Base-by-base conservation (phyloP, 92 coral and sea anemone species). In the Zoanthus sociatus region DNA sequence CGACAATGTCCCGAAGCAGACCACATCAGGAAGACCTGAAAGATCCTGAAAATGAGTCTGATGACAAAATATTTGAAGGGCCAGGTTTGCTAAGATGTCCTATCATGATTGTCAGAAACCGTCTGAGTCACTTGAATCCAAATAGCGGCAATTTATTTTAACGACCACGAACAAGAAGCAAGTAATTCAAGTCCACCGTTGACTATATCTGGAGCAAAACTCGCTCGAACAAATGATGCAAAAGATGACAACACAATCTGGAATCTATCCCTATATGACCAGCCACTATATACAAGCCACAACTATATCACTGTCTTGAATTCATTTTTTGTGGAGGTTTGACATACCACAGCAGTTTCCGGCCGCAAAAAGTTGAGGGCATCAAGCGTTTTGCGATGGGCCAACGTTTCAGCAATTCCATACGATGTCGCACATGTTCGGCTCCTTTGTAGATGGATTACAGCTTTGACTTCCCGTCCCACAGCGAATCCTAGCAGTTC, bases 221-320 rank as follows among this genome's bases (percentile, higher is more conserved):
- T 76, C 76, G 81, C 86, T 79, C 60, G 84, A 70, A 42, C 72
- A 79, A 14, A 77, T 86, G 90, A 74, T 81, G 70, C 50, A 67
- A 61, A 69, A 78, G 44, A 26, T 91, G 88, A 87, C 84, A 20
- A 56, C 63, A 73, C 78, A 67, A 21, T 87, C 90, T 14, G 94
- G 85, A 56, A 78, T 88, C 42, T 6, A 44, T 11, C 89, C 92
- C 10, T 77, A 71, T 64, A 61, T 85, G 21, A 89, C 94, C 13
- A 92, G 89, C 83, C 92, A 89, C 71, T 92, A 68, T 20, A n/a
- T 92, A 42, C 33, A 83, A 71, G 91, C 89, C 18, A 87, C 95
- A 68, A 75, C 93, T 33, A 89, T 87, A n/a, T n/a, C 26, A 82
- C 89, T 13, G 94, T 86, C 48, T 26, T 90, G 58, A 37, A 32